A percentile compares a stretch with the other conserved stretches of the same genome.
phyloP scores from a whole-genome alignment of 2,113 vertebrate genomes.

The Podiceps cristatus region DNA sequence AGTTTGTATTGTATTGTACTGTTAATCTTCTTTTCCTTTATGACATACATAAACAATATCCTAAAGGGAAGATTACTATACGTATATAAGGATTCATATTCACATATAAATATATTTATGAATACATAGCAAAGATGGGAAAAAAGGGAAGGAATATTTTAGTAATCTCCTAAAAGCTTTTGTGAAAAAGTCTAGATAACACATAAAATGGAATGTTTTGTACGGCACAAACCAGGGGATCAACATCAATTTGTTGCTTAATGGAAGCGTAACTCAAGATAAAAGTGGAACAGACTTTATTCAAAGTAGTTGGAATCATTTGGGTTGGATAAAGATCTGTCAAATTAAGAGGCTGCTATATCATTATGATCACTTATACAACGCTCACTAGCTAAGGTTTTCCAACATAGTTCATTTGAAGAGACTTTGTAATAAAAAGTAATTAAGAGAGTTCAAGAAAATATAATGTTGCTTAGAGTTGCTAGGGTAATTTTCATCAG shows the following conservation, averaged over 20 bases:
- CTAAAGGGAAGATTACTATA: background rate
- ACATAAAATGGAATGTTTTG: background rate
- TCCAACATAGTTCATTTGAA: background rate
- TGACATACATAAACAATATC: background rate
- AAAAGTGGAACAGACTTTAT: background rate
- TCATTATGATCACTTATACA: background rate
- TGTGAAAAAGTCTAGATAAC: slow-evolving; percentile 19
- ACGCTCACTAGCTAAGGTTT: background rate
- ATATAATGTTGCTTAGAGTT: background rate
- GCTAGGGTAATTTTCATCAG: background rate
- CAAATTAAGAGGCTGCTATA: background rate
- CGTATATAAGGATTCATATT: background rate
- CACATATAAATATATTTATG: background rate
- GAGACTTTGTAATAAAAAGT: background rate
- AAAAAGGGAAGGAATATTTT: background rate
- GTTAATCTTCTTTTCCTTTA: slow-evolving; percentile 24
- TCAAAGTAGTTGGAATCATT: background rate
- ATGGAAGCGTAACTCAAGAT: background rate
- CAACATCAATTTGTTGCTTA: background rate
- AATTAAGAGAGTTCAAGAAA: background rate
- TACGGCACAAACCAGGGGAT: background rate
- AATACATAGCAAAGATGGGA: background rate
- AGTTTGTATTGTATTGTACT: background rate
- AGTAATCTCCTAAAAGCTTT: background rate
- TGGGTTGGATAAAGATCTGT: background rate